Evolutionary conservation across 1,140 invertebrate species (phyloP).

Genomic region (Ephestia elutella): DNA sequence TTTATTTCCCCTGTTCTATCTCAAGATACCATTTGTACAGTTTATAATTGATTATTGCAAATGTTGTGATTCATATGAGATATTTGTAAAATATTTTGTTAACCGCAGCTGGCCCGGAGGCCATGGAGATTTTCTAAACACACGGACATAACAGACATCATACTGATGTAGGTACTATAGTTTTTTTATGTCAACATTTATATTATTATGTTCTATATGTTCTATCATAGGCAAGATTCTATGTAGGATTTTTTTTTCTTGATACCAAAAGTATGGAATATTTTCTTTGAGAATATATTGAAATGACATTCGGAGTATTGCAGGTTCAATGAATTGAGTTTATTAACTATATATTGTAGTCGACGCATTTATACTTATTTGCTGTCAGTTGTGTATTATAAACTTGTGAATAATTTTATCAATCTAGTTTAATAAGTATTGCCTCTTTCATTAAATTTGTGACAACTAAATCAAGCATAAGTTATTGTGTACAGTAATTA

Average conservation of each 20-base stretch:
- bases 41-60: conserved; percentile 3
- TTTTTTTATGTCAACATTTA: conserved; percentile 23
- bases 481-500: too few species aligned
- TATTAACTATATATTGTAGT: too few species aligned
- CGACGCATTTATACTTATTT: too few species aligned
- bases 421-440: too few species aligned
- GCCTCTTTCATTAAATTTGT: too few species aligned
- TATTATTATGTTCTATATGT: conserved; percentile 9
- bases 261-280: too few species aligned
- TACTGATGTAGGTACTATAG: conserved; percentile 41
- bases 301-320: too few species aligned
- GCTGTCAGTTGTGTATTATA: too few species aligned
- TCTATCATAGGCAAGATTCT: conserved; percentile 2
- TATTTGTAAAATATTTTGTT: conserved; percentile 41
- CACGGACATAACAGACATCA: conserved; percentile 34
- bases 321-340: too few species aligned
- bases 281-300: too few species aligned
- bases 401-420: too few species aligned
- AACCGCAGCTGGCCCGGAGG: conserved; percentile 43
- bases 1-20: neutral
- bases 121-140: conserved; percentile 31
- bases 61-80: conserved; percentile 17
- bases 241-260: neutral
- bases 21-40: neutral
- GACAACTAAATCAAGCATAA: too few species aligned